Conservation (phyloP, 2,113 vertebrate genomes). For the Dissostichus mawsoni region DNA sequence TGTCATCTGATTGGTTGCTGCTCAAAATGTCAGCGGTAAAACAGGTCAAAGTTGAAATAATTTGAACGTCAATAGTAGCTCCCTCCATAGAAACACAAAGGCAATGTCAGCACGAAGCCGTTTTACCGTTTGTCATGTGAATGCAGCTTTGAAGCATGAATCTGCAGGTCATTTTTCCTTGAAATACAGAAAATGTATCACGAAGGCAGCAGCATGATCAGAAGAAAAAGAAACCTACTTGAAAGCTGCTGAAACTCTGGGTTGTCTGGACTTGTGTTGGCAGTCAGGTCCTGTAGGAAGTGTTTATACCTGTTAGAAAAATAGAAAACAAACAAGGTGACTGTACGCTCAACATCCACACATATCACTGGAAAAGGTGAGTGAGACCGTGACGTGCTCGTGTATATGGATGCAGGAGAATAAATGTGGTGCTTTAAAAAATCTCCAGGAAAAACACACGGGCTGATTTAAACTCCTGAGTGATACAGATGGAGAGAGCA, state of each 20-base stretch:
- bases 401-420: neutral
- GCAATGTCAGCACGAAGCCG: no score
- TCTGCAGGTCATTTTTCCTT: constrained; percentile 37
- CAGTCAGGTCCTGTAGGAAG: constrained; percentile 76
- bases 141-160: constrained; percentile 2
- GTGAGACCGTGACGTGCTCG: neutral
- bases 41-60: no score
- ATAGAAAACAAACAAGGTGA: constrained; percentile 53
- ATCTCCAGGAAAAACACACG: neutral
- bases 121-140: no score
- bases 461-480: constrained; percentile 2
- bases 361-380: constrained; percentile 3
- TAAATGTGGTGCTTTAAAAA: neutral
- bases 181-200: constrained; percentile 37
- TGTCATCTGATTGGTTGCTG: no score
- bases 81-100: no score
- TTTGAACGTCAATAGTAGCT: no score
- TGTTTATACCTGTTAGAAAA: constrained; percentile 82
- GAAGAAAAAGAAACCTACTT: constrained; percentile 81
- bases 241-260: constrained; percentile 86
- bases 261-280: constrained; percentile 81
- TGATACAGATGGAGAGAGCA: constrained; percentile 12
- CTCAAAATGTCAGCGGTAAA: no score
- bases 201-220: constrained; percentile 2
- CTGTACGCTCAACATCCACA: constrained; percentile 21